These are phyloP conservation scores for Ditula angustiorana DNA, from an alignment of 2,888 invertebrate species.

Conservation along the genomic window DNA sequence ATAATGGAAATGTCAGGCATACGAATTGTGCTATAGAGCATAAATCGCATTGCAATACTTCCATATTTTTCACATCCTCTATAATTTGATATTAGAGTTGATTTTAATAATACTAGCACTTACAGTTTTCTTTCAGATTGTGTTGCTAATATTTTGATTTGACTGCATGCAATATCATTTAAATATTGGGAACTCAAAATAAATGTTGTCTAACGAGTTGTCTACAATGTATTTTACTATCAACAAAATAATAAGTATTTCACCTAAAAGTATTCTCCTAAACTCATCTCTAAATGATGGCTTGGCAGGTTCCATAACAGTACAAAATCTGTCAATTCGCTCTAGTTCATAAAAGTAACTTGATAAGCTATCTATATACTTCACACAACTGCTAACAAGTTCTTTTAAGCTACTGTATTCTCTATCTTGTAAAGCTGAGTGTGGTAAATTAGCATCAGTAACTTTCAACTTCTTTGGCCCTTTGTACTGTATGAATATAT, in stretches of 20 bases:
- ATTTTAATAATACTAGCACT: no score
- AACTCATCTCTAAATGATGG: constrained; percentile 71
- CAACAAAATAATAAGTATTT: constrained; percentile 33
- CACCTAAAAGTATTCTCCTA: constrained; percentile 72
- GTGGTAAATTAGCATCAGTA: constrained; percentile 58
- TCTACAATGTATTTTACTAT: no score
- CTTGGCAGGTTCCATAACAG: constrained; percentile 68
- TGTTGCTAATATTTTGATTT: no score
- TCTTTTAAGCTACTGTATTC: constrained; percentile 62
- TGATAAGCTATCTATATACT: constrained; percentile 56
- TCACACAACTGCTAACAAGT: constrained; percentile 53
- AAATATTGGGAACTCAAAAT: no score
- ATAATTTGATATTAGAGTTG: no score
- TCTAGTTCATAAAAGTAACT: constrained; percentile 71
- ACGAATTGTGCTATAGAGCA: no score
- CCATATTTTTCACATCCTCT: no score
- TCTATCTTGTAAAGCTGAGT: constrained; percentile 58
- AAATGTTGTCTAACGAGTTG: no score
- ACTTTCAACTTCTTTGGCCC: constrained; percentile 58
- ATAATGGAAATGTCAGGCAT: no score
- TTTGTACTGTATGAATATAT: constrained; percentile 60
- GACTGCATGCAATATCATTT: no score
- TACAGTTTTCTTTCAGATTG: no score
- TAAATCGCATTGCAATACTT: no score
- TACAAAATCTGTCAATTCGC: constrained; percentile 63